Evolutionary conservation across 2,113 vertebrate genomes (phyloP).

Genomic region (Dolichallabes microphthalmus): DNA sequence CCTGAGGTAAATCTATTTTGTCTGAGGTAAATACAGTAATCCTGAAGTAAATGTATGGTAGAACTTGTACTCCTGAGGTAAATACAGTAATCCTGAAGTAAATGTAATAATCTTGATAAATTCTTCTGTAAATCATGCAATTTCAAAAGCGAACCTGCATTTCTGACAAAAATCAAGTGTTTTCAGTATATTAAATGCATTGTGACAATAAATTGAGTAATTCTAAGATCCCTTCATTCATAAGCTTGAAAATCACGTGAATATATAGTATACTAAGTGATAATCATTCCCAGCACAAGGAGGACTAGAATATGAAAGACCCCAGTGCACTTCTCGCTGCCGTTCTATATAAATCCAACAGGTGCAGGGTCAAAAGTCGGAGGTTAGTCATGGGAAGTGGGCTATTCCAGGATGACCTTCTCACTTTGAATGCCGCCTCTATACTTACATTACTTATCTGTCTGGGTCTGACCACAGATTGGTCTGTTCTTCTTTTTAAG

Average conservation of each 20-base stretch:
- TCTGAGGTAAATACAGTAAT: not conserved
- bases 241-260: not conserved
- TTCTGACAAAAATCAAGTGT: not conserved
- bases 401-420: constrained; percentile 32
- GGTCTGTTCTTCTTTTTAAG: not conserved
- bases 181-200: not conserved
- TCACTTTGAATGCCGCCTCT: not conserved
- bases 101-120: not conserved
- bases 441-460: not conserved
- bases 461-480: not conserved
- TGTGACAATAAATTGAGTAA: not conserved
- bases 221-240: not conserved
- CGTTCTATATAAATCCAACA: not conserved
- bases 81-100: not conserved
- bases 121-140: not conserved
- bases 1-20: no score
- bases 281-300: not conserved
- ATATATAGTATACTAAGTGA: not conserved
- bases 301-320: not conserved
- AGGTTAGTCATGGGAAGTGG: not conserved
- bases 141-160: not conserved
- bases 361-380: constrained; percentile 30
- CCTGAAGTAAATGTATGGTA: not conserved
- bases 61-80: not conserved
- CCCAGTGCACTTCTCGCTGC: not conserved